Base-by-base conservation (phyloP, 2,797 vertebrate species). In the Hirundo rustica region DNA sequence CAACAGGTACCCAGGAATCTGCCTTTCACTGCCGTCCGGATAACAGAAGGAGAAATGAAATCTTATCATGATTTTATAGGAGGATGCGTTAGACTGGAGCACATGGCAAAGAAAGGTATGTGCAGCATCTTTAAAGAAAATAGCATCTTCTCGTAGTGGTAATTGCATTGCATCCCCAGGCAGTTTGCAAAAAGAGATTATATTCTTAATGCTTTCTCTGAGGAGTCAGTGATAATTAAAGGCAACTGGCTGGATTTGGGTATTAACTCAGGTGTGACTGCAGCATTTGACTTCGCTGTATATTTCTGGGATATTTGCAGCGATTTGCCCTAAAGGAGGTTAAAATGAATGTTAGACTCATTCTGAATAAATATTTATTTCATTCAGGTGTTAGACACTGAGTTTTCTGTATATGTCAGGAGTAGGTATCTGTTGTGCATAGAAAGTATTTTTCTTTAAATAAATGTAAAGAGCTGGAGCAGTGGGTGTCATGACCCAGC, bases 31-130 rank as follows among this genome's bases (percentile, higher is more conserved):
- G 92, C 97, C n/a, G 97, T 99, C 77, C 97, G 98, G 92, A 99
- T 99, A 95, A 98, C 98, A 30, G 97, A 98, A 34, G 98, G 97
- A 48, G 99, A 99, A 97, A 99, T 99, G 99, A 98, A 98, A 95
- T 98, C 98, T 25, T 99, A 98, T 36, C 97, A 98, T 92, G 97
- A 88, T 94, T 98, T 99, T 94, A 94, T 99, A 88, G 97, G 91
- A 95, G 97, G 97, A 92, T 99, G 99, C 95, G 42, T 97, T 96
- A 97, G 97, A 65, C 96, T 98, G 42, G 97, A 97, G 74, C 77
- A 51, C 40, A 89, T 97, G 87, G 87, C 93, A n/a, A 81, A 80
- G 60, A 97, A 96, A 98, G 98, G 98, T 98, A 98, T 51, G 97
- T 96, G 82, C 74, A 85, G 53, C 55, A 88, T 83, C 67, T 93